phyloP scores from a whole-genome alignment of 2,113 vertebrate species.

The Himantopus leucocephalus region DNA sequence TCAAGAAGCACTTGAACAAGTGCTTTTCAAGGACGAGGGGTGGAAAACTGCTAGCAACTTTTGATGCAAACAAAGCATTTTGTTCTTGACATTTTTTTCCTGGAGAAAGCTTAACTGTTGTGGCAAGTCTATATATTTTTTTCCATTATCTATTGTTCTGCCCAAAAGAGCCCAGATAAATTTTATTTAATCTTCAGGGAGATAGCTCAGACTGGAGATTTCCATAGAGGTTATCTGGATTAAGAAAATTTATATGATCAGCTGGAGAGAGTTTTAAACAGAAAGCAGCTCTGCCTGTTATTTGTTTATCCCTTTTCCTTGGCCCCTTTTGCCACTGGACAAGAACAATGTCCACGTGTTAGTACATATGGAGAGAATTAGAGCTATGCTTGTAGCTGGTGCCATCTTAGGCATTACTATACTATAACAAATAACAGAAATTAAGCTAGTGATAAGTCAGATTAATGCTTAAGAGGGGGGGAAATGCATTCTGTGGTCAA shows the following conservation, averaged over 20 bases:
- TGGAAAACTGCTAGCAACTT: neutral
- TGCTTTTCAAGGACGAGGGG: neutral
- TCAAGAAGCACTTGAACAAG: neutral
- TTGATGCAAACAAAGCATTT: neutral
- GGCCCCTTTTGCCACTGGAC: neutral
- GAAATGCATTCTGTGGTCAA: neutral
- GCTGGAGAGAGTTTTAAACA: neutral
- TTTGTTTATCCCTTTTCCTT: neutral
- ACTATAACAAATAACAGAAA: neutral
- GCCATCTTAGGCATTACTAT: neutral
- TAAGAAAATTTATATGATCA: neutral
- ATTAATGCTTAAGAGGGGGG: neutral
- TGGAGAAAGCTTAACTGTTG: neutral
- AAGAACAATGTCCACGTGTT: neutral
- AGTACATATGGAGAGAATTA: neutral
- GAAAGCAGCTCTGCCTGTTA: neutral
- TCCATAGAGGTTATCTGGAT: neutral
- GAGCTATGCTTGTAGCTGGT: neutral
- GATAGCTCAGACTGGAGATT: neutral
- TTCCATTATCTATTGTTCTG: neutral
- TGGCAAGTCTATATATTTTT: neutral
- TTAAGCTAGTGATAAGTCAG: neutral
- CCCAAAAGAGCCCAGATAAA: neutral
- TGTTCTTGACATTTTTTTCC: neutral
- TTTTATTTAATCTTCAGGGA: neutral